Conservation (phyloP, 2,888 invertebrate genomes). For the Clunio marinus region DNA sequence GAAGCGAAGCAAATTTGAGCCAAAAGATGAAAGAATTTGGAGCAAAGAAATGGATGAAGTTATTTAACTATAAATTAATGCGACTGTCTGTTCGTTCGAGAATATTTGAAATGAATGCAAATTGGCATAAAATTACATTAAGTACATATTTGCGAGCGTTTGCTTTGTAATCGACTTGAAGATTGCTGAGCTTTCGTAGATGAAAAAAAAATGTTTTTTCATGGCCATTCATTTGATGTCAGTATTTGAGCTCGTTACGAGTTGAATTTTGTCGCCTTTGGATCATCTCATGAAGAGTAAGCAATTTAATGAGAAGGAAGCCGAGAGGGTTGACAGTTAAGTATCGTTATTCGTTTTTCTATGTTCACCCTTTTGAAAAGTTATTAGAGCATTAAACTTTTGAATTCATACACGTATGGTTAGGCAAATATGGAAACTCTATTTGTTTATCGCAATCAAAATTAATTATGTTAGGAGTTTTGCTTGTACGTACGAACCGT, state of each 20-base stretch:
- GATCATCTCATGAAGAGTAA: constrained; percentile 7
- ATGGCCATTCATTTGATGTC: too few species aligned
- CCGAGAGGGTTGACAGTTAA: neutral
- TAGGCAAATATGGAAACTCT: neutral
- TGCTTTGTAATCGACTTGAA: neutral
- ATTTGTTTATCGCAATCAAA: constrained; percentile 5
- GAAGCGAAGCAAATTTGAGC: neutral
- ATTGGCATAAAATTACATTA: constrained; percentile 22
- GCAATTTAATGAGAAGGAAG: neutral
- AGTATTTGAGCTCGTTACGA: too few species aligned
- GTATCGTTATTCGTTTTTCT: neutral
- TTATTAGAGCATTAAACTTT: neutral
- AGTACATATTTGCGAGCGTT: too few species aligned
- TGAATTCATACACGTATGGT: too few species aligned
- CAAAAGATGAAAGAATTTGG: neutral
- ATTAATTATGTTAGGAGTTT: neutral
- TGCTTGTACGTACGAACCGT: neutral
- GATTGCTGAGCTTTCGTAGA: neutral
- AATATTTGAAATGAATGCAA: too few species aligned
- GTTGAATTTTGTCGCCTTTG: neutral
- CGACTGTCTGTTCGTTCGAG: too few species aligned
- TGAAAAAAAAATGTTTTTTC: too few species aligned
- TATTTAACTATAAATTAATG: constrained; percentile 2
- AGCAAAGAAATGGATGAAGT: neutral
- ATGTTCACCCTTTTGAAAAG: neutral